Conservation (phyloP, 2,888 invertebrate species). For the Pantelozetes paolii region DNA sequence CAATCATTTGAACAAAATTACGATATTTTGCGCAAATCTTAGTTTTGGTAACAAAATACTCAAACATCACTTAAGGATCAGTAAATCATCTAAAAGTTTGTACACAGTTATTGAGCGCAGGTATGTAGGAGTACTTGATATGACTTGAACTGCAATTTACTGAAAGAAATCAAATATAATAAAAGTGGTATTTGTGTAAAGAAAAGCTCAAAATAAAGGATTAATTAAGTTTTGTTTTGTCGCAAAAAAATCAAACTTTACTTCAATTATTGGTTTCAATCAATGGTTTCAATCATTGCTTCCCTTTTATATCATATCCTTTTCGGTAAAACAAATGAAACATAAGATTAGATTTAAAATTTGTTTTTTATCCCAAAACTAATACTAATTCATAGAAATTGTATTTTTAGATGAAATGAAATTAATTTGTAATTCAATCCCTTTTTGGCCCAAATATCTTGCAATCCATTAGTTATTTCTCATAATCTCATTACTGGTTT, state of each 20-base stretch:
- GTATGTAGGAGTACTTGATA: too few relatives aligned
- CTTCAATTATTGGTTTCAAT: not conserved
- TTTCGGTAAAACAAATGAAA: not conserved
- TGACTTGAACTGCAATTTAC: too few relatives aligned
- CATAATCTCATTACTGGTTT: too few relatives aligned
- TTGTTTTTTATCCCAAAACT: not conserved
- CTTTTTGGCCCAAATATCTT: not conserved
- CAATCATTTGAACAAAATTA: too few relatives aligned
- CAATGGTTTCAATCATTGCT: not conserved
- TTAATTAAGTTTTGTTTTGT: conserved; percentile 1
- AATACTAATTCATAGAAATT: not conserved
- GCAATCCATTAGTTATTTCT: conserved; percentile 1
- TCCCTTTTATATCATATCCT: not conserved
- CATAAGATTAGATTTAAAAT: not conserved
- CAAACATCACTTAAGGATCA: too few relatives aligned
- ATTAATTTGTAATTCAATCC: conserved; percentile 4
- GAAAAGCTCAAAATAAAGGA: not conserved
- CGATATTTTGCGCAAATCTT: too few relatives aligned
- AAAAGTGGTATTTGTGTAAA: not conserved
- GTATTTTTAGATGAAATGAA: not conserved
- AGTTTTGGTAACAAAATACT: too few relatives aligned
- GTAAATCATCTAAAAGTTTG: too few relatives aligned
- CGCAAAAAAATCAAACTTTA: not conserved
- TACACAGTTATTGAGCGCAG: too few relatives aligned
- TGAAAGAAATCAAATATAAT: too few relatives aligned